A percentile compares a stretch with the other conserved stretches of the same genome.
Evolutionary conservation across 2,888 invertebrate genomes (phyloP).

Genomic region (Drosophila algonquin): DNA sequence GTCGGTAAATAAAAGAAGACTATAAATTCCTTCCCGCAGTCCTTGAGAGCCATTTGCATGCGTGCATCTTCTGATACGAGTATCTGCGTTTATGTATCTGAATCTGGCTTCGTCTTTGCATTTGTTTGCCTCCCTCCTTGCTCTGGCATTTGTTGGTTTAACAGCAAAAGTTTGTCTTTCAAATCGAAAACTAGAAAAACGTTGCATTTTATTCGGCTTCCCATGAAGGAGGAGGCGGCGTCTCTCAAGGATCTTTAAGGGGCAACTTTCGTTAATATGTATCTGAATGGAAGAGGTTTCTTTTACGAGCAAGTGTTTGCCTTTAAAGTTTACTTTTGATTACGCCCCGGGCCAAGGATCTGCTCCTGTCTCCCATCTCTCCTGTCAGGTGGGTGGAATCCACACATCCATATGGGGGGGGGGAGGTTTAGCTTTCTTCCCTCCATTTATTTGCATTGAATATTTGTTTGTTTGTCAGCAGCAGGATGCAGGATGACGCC

Average conservation of each 20-base stretch:
- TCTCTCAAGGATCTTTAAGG: constrained; percentile 63
- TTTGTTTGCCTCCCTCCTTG: constrained; percentile 37
- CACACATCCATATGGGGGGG: constrained; percentile 34
- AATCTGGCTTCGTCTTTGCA: constrained; percentile 33
- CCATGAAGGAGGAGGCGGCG: constrained; percentile 1
- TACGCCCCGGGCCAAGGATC: constrained; percentile 27
- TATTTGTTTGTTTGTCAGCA: constrained; percentile 70
- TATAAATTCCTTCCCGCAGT: constrained; percentile 72
- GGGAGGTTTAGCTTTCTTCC: constrained; percentile 61
- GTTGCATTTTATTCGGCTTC: constrained; percentile 60
- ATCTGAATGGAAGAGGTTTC: constrained; percentile 17
- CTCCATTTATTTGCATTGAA: constrained; percentile 78
- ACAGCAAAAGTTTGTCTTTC: constrained; percentile 81
- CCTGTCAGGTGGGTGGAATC: constrained; percentile 49
- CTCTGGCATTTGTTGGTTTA: constrained; percentile 74
- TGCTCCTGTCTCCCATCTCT: neutral
- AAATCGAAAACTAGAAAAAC: constrained; percentile 77
- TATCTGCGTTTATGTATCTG: constrained; percentile 16
- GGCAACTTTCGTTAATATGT: constrained; percentile 33
- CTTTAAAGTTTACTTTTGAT: constrained; percentile 30
- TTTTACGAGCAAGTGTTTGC: constrained; percentile 25
- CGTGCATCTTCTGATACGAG: constrained; percentile 48
- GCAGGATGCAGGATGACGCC: constrained; percentile 49
- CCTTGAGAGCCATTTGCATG: constrained; percentile 72
- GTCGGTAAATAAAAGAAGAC: constrained; percentile 76